Conservation (phyloP, 2,113 vertebrate genomes). For the Trematocara marginatum region DNA sequence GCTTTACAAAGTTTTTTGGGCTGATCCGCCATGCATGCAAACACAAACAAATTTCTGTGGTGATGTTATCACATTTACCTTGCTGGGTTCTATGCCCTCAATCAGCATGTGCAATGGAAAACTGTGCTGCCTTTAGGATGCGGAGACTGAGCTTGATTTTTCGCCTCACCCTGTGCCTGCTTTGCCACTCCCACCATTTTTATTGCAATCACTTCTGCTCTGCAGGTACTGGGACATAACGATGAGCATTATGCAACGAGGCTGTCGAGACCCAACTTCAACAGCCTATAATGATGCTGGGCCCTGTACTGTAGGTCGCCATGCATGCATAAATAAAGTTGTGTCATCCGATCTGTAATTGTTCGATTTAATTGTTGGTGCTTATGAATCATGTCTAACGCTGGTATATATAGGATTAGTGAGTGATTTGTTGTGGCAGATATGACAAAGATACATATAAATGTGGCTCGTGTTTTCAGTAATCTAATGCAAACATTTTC, state of each 20-base stretch:
- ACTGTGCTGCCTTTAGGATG: not conserved
- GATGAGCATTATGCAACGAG: constrained; percentile 33
- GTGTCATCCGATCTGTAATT: constrained; percentile 24
- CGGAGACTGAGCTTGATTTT: not conserved
- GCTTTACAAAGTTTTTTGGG: not conserved
- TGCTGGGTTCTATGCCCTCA: not conserved
- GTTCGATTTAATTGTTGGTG: not conserved
- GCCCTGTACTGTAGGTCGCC: constrained; percentile 34
- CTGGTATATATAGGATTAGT: not conserved
- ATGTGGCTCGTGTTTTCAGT: not conserved
- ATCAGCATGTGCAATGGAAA: not conserved
- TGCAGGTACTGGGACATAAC: constrained; percentile 25
- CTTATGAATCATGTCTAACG: not conserved
- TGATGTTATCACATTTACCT: not conserved
- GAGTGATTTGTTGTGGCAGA: not conserved
- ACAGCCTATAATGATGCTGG: constrained; percentile 11
- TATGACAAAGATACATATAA: not conserved
- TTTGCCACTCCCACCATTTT: not conserved
- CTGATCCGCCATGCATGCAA: not conserved
- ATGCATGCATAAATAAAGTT: constrained; percentile 45
- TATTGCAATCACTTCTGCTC: not conserved
- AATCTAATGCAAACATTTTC: not conserved
- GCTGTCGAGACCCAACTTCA: not conserved
- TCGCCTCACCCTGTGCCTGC: not conserved
- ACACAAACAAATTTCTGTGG: not conserved